These are phyloP conservation scores for Neria commutata DNA, from an alignment of 2,888 invertebrate genomes.

Conservation along the genomic window DNA sequence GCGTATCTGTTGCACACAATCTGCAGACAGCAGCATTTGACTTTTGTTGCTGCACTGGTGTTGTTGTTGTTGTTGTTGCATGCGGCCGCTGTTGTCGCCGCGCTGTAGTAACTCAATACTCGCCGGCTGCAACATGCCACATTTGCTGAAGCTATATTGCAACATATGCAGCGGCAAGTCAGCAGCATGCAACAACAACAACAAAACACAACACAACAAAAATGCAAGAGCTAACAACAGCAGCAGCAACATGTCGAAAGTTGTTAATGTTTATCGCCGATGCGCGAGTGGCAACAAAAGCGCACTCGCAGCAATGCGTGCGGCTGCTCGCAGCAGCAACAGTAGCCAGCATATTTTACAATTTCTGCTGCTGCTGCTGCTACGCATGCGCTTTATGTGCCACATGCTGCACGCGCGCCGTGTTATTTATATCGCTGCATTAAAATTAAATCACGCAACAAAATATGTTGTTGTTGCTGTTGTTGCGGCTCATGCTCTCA, in stretches of 20 bases:
- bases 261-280: conserved; percentile 49
- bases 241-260: conserved; percentile 49
- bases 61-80: not conserved
- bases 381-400: conserved; percentile 40
- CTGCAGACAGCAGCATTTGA: conserved; percentile 9
- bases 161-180: conserved; percentile 2
- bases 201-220: conserved; percentile 5
- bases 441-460: conserved; percentile 38
- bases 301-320: not conserved
- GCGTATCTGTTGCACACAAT: not conserved
- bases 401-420: conserved; percentile 40
- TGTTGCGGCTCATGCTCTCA: conserved; percentile 8
- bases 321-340: not conserved
- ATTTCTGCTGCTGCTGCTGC: conserved; percentile 36
- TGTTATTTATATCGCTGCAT: conserved; percentile 29
- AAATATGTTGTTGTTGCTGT: conserved; percentile 26
- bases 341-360: conserved; percentile 29
- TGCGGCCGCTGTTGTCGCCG: not conserved
- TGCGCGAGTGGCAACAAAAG: conserved; percentile 22
- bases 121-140: conserved; percentile 34
- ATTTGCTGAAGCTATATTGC: conserved; percentile 26
- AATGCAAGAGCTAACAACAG: no score
- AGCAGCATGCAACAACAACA: conserved; percentile 7
- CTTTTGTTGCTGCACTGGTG: conserved; percentile 22
- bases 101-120: conserved; percentile 37